Evolutionary conservation across 2,113 vertebrate species (phyloP).

Genomic region (Apteryx owenii): DNA sequence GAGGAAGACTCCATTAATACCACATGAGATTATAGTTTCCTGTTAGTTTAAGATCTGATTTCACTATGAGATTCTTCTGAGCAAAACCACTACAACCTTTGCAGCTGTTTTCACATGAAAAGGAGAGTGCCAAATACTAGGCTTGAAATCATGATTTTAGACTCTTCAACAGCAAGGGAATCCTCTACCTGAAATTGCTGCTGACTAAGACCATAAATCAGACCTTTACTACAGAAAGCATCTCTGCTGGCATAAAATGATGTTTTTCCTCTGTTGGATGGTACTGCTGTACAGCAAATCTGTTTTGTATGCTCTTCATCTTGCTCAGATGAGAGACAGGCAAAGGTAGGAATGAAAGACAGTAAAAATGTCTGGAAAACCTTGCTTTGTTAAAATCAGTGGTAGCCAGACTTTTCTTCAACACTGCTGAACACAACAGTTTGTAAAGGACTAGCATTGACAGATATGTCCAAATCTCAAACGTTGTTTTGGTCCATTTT

Average conservation of each 20-base stretch:
- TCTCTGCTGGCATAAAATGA: neutral
- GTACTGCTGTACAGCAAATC: neutral
- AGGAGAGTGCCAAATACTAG: neutral
- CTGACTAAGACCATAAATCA: neutral
- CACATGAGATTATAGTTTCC: neutral
- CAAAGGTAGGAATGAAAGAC: neutral
- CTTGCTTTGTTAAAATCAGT: neutral
- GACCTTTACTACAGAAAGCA: neutral
- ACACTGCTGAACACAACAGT: neutral
- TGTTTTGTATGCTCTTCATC: neutral
- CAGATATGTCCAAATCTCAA: neutral
- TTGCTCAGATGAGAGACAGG: neutral
- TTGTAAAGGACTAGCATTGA: neutral
- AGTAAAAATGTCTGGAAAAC: neutral
- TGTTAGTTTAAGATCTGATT: neutral
- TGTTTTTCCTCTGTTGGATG: neutral
- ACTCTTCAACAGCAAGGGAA: neutral
- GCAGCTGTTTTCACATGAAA: neutral
- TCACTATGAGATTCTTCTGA: neutral
- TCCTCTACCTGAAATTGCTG: neutral
- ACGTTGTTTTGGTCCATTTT: neutral
- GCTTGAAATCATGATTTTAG: neutral
- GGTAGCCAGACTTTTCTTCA: neutral
- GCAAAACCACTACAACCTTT: neutral
- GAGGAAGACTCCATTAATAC: neutral